These are phyloP conservation scores for Bombyx mandarina DNA, from an alignment of 1,140 invertebrate species.

Conservation along the genomic window DNA sequence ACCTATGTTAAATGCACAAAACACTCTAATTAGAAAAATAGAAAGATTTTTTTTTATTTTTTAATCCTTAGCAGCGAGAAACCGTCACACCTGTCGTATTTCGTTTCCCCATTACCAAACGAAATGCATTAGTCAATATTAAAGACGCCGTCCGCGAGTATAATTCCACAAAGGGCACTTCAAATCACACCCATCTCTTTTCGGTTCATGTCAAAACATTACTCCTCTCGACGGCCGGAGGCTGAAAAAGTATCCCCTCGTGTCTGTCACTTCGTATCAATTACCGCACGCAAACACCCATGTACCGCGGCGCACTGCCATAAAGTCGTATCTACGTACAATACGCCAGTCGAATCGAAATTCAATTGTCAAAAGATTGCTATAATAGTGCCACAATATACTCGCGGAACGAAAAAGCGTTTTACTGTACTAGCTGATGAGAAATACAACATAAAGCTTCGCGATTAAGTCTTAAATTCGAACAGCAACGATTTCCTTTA, in stretches of 20 bases:
- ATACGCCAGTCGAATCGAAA: constrained; percentile 55
- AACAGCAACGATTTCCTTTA: constrained; percentile 10
- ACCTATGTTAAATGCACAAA: no score
- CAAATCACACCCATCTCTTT: constrained; percentile 69
- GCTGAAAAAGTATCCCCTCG: constrained; percentile 58
- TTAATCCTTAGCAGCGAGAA: constrained; percentile 23
- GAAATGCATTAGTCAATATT: constrained; percentile 70
- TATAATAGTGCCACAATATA: constrained; percentile 52
- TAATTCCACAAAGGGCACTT: constrained; percentile 70
- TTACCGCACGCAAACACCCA: constrained; percentile 67
- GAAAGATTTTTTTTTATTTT: constrained; percentile 8
- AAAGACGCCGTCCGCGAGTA: constrained; percentile 61
- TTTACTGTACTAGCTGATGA: constrained; percentile 24
- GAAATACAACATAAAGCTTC: constrained; percentile 40
- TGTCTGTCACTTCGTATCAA: constrained; percentile 67
- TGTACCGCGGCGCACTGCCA: constrained; percentile 22
- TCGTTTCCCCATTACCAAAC: constrained; percentile 50
- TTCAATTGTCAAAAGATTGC: constrained; percentile 69
- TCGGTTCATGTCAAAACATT: constrained; percentile 68
- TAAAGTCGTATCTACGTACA: constrained; percentile 59
- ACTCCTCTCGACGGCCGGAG: constrained; percentile 50
- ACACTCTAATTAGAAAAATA: no score
- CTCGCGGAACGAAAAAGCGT: constrained; percentile 39
- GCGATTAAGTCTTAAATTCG: constrained; percentile 41
- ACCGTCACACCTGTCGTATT: constrained; percentile 58